A percentile compares a stretch with the other conserved stretches of the same genome.
phyloP scores from a whole-genome alignment of 2,113 vertebrate species.

The Arothron firmamentum region DNA sequence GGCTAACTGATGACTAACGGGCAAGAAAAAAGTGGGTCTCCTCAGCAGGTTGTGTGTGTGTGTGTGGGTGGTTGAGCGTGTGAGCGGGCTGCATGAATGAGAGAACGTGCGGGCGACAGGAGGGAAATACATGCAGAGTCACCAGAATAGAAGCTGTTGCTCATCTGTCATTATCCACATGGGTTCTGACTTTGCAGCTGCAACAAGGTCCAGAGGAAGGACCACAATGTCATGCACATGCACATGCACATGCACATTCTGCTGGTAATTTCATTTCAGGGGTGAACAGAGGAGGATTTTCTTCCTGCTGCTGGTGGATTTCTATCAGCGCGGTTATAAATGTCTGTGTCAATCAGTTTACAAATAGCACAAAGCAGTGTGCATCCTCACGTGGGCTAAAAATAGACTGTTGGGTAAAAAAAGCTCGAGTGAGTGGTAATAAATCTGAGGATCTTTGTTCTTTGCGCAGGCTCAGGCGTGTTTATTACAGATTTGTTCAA shows the following conservation, averaged over 20 bases:
- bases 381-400: background rate
- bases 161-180: background rate
- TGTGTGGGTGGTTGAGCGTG: constrained; percentile 15
- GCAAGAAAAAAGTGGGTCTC: background rate
- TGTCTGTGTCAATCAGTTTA: no score
- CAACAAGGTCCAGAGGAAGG: no score
- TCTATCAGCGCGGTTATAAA: no score
- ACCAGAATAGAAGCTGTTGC: background rate
- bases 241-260: no score
- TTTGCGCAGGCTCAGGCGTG: background rate
- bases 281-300: no score
- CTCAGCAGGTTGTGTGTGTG: background rate
- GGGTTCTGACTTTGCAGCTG: background rate
- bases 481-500: no score
- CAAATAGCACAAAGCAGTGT: no score
- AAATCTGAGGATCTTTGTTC: background rate
- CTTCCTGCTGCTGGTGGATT: no score
- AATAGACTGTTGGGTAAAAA: background rate
- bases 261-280: no score
- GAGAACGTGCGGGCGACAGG: constrained; percentile 9
- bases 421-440: no score
- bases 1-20: background rate
- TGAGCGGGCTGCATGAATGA: constrained; percentile 31
- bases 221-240: no score
- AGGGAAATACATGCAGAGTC: constrained; percentile 11